A percentile compares a stretch with the other conserved stretches of the same genome.
Conservation (phyloP, 1,140 invertebrate genomes). For the Subanguina moxae region DNA sequence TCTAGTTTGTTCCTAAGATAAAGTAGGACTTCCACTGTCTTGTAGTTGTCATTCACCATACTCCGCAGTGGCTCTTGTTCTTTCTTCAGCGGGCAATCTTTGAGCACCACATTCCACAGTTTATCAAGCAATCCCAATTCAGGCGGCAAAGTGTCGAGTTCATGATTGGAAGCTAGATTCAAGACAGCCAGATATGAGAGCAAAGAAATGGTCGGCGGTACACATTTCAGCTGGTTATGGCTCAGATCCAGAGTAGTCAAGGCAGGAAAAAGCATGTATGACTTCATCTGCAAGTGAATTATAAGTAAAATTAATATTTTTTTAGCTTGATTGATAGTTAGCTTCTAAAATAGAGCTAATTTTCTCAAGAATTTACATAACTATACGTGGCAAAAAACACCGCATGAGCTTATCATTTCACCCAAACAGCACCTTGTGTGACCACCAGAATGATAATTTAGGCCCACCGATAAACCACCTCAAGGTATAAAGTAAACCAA, state of each 20-base stretch:
- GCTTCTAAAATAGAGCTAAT: neutral
- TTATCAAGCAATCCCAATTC: constrained; percentile 87
- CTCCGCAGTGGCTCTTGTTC: constrained; percentile 76
- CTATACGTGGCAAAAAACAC: constrained; percentile 2
- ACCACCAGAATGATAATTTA: neutral
- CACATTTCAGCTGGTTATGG: constrained; percentile 75
- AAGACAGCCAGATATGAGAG: constrained; percentile 83
- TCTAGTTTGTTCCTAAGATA: constrained; percentile 76
- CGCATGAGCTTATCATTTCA: constrained; percentile 2
- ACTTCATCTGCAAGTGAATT: constrained; percentile 10
- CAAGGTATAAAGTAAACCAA: neutral
- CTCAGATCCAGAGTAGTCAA: constrained; percentile 90
- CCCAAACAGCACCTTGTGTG: neutral
- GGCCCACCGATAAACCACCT: neutral
- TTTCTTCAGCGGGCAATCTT: constrained; percentile 75
- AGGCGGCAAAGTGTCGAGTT: constrained; percentile 79
- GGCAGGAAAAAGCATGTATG: constrained; percentile 80
- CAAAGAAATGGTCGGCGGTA: constrained; percentile 80
- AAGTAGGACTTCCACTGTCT: constrained; percentile 91
- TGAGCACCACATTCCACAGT: constrained; percentile 90
- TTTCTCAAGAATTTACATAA: neutral
- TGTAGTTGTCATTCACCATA: constrained; percentile 78
- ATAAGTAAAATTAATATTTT: too few species aligned
- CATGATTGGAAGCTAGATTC: constrained; percentile 82
- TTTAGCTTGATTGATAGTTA: too few species aligned